Evolutionary conservation across 2,888 invertebrate species (phyloP).

Genomic region (Phragmatobia fuliginosa): DNA sequence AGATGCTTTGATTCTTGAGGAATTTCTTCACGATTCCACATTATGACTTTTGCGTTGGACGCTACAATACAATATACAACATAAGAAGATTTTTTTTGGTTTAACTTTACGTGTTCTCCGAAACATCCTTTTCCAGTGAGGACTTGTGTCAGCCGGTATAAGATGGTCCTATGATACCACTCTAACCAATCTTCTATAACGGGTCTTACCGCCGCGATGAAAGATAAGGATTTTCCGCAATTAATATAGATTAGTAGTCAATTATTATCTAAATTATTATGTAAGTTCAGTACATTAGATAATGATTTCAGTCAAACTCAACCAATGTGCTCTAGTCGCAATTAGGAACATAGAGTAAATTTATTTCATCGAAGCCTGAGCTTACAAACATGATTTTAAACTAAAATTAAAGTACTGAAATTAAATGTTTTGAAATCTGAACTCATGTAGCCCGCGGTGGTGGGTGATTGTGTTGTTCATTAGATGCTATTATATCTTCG

Average conservation of each 20-base stretch:
- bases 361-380: background rate
- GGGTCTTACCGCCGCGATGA: no score
- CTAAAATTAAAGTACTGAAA: background rate
- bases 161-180: no score
- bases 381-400: background rate
- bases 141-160: no score
- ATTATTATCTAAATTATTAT: background rate
- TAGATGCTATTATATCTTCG: background rate
- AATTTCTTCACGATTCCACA: no score
- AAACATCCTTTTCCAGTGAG: no score
- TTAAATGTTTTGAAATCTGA: background rate
- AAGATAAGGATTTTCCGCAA: no score
- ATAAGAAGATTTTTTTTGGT: no score
- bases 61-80: no score
- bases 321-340: background rate
- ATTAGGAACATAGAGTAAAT: background rate
- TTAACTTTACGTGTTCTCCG: no score
- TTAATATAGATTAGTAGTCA: background rate
- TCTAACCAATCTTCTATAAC: no score
- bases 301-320: background rate
- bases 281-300: background rate
- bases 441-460: background rate
- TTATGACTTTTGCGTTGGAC: no score
- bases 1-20: no score
- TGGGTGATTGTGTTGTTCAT: constrained; percentile 10